phyloP scores from a whole-genome alignment of 2,797 vertebrate genomes.

The Rhinogobio ventralis region DNA sequence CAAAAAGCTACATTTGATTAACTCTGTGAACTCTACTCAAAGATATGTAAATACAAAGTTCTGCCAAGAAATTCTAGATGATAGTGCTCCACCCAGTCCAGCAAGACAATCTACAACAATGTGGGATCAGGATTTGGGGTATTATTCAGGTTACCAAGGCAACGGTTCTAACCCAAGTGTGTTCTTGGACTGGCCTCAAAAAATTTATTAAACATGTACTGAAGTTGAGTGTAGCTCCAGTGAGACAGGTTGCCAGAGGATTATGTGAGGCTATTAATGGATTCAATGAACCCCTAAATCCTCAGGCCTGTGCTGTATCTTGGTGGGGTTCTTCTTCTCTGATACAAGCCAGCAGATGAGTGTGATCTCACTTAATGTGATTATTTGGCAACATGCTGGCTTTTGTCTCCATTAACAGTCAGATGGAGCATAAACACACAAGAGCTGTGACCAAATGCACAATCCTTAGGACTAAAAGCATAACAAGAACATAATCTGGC shows the following conservation, averaged over 20 bases:
- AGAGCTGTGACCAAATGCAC: constrained; percentile 15
- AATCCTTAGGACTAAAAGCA: neutral
- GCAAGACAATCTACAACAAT: neutral
- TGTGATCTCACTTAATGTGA: constrained; percentile 27
- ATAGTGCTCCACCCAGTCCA: neutral
- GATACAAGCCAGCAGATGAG: constrained; percentile 32
- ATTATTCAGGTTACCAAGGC: constrained; percentile 20
- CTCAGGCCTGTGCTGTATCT: constrained; percentile 27
- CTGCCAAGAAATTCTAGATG: neutral
- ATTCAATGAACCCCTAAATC: neutral
- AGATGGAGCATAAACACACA: neutral
- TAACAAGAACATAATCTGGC: neutral
- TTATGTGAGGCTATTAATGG: constrained; percentile 17
- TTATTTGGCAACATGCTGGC: constrained; percentile 20
- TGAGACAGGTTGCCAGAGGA: constrained; percentile 27
- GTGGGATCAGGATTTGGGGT: constrained; percentile 12
- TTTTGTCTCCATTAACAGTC: constrained; percentile 22
- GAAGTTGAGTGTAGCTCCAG: constrained; percentile 1
- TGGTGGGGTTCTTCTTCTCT: neutral
- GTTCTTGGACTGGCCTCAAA: neutral
- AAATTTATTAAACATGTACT: neutral
- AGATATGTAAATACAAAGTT: neutral
- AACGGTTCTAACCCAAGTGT: neutral
- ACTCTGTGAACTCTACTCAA: neutral
- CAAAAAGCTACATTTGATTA: neutral